phyloP scores from a whole-genome alignment of 2,113 vertebrate species.

The Microcebus tavaratra region DNA sequence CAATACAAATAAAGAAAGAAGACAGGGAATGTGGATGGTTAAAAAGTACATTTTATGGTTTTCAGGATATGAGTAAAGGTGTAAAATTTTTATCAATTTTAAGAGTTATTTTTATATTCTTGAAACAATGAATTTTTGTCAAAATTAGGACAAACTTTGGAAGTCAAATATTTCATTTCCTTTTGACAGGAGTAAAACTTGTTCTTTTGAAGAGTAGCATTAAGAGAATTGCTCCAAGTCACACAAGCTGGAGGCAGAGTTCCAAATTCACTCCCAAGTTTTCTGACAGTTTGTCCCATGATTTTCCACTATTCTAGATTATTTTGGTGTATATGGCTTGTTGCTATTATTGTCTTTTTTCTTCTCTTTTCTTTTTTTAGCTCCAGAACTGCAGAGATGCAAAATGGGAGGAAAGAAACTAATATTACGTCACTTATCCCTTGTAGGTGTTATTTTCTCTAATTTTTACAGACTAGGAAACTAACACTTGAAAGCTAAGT shows the following conservation, averaged over 20 bases:
- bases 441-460: background rate
- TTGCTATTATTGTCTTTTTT: background rate
- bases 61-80: background rate
- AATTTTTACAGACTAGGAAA: background rate
- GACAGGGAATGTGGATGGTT: background rate
- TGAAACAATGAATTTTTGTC: background rate
- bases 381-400: background rate
- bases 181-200: background rate
- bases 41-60: background rate
- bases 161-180: background rate
- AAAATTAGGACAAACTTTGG: background rate
- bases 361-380: background rate
- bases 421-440: background rate
- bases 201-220: background rate
- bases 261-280: background rate
- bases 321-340: background rate
- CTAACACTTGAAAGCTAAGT: background rate
- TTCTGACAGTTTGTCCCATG: background rate
- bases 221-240: background rate
- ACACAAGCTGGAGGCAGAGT: background rate
- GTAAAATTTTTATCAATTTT: background rate
- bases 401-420: background rate
- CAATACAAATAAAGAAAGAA: background rate
- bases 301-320: background rate
- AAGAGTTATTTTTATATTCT: constrained; percentile 24